phyloP scores from a whole-genome alignment of 2,113 vertebrate species.

The Crotalus viridis region DNA sequence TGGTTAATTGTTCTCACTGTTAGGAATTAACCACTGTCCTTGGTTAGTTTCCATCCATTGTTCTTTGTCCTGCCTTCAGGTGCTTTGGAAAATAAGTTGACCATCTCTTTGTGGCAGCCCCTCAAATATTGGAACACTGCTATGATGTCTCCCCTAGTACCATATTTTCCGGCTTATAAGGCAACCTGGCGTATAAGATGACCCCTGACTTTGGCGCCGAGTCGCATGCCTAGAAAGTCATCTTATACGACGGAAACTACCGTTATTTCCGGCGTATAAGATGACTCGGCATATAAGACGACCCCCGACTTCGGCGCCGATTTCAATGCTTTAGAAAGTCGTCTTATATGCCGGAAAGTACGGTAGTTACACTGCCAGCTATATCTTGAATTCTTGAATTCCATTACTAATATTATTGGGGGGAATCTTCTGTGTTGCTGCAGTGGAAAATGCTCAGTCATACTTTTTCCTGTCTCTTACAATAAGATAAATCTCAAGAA shows the following conservation, averaged over 20 bases:
- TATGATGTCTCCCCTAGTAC: neutral
- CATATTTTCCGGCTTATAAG: too few relatives aligned
- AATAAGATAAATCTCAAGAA: constrained; percentile 57
- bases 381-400: neutral
- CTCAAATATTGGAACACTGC: neutral
- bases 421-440: constrained; percentile 27
- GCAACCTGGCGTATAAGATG: too few relatives aligned
- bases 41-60: neutral
- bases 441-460: constrained; percentile 38
- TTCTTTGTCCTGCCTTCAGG: neutral
- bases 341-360: too few relatives aligned
- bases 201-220: too few relatives aligned
- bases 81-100: neutral
- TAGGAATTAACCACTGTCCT: neutral
- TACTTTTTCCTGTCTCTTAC: constrained; percentile 8
- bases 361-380: neutral
- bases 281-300: too few relatives aligned
- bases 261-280: too few relatives aligned
- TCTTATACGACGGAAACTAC: too few relatives aligned
- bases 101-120: neutral
- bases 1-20: neutral
- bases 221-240: too few relatives aligned
- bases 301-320: too few relatives aligned
- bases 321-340: too few relatives aligned
- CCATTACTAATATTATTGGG: neutral